Evolutionary conservation across 2,113 vertebrate species (phyloP), one percentile per base, ranked within the genome.

Genomic region (Fregata magnificens): DNA sequence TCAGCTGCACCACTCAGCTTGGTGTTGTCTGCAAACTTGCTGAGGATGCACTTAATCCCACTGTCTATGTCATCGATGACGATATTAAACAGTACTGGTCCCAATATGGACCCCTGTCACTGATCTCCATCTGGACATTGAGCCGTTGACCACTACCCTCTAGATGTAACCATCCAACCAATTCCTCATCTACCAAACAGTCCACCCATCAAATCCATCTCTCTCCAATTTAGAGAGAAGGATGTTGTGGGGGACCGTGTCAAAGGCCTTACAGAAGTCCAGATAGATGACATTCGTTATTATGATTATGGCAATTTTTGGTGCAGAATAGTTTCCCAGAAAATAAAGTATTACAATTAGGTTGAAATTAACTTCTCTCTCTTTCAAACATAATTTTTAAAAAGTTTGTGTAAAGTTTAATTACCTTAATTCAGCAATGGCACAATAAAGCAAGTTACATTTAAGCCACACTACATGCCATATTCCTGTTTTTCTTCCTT

Each of bases 401-500:
- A 70, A 95, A 73, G 17, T 45, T 53, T 77, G 3, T 87, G 32
- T 40, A 32, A 65, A 90, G 36, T 96, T 94, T 89, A 42, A 73
- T 89, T 87, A 42, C 66, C n/a, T 69, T 88, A 70, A 80, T 93
- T 91, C 67, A 93, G 58, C 53, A 82, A 47, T 25, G 40, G 24
- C 19, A 79, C n/a, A 86, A 88, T 50, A 88, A 82, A 91, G 45
- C 38, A 58, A 80, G 71, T 73, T 81, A 73, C 20, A 58, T 36
- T 95, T 90, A 77, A 87, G 36, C 11, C 42, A 61, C 12, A 11
- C 4, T 80, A 88, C 82, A 90, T 58, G 24, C 42, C 38, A 44
- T 45, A 87, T 58, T 89, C 36, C 55, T 73, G 31, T 58, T 86
- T 95, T 97, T 82, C 59, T 82, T 95, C 40, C 55, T 82, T 94